These are phyloP conservation scores for Ophiothrix spiculata DNA, from an alignment of 35 echinoderm and acorn worm species.

Conservation along the genomic window DNA sequence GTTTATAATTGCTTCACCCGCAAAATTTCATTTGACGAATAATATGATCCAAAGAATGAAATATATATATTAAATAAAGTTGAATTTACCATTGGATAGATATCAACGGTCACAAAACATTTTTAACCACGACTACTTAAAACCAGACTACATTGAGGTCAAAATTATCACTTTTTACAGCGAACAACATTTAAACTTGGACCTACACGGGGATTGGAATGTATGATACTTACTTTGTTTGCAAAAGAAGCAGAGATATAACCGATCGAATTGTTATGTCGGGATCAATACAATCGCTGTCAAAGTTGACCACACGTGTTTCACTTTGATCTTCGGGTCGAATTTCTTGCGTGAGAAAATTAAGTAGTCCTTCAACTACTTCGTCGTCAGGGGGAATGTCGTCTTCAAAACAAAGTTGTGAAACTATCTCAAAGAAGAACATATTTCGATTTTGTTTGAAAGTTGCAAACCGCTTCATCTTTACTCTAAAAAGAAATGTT, in stretches of 20 bases:
- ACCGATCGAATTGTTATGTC: neutral
- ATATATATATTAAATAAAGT: no score
- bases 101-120: no score
- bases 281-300: neutral
- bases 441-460: neutral
- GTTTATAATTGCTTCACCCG: no score
- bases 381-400: neutral
- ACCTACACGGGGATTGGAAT: no score
- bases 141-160: no score
- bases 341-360: neutral
- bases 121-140: no score
- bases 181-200: no score
- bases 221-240: neutral
- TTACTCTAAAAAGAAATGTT: no score
- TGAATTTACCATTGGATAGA: no score
- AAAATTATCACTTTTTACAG: no score
- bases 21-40: no score
- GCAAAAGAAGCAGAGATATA: neutral
- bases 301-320: neutral
- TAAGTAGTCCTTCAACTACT: neutral
- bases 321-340: neutral
- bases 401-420: neutral
- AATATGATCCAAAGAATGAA: no score
- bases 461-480: neutral
- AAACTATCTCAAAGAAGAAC: neutral